Conservation (phyloP, 2,888 invertebrate species). For the Drosophila borborema region DNA sequence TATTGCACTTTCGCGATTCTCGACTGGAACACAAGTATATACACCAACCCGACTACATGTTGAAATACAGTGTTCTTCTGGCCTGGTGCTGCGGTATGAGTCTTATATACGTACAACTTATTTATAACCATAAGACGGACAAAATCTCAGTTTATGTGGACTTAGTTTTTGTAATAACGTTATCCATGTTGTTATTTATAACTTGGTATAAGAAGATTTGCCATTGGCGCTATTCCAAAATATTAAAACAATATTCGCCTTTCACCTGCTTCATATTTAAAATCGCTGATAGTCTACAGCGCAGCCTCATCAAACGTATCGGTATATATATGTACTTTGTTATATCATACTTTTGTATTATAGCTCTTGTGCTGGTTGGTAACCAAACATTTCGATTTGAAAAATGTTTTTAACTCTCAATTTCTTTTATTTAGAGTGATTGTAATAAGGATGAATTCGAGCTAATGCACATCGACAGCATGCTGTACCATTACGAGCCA, state of each 20-base stretch:
- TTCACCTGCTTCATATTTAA: conserved; percentile 41
- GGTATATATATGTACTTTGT: conserved; percentile 89
- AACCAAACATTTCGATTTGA: neutral
- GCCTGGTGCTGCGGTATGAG: conserved; percentile 87
- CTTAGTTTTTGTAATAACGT: conserved; percentile 79
- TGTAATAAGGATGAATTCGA: conserved; percentile 45
- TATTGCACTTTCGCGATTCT: conserved; percentile 88
- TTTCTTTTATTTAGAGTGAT: conserved; percentile 20
- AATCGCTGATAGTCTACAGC: conserved; percentile 86
- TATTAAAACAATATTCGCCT: neutral
- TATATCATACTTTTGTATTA: conserved; percentile 86
- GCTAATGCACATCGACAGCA: conserved; percentile 36
- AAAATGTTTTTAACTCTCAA: neutral
- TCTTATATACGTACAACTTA: conserved; percentile 86
- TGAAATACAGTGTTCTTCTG: conserved; percentile 91
- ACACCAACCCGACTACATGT: conserved; percentile 91
- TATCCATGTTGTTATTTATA: conserved; percentile 87
- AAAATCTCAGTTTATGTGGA: neutral
- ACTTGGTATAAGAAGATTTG: conserved; percentile 92
- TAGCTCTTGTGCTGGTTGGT: conserved; percentile 50
- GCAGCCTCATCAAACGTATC: conserved; percentile 87
- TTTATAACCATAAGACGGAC: conserved; percentile 88
- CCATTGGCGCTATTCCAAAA: conserved; percentile 86
- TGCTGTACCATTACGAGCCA: conserved; percentile 48
- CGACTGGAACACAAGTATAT: conserved; percentile 90